phyloP scores from a whole-genome alignment of 2,113 vertebrate species.

The Lophochroa leadbeateri region DNA sequence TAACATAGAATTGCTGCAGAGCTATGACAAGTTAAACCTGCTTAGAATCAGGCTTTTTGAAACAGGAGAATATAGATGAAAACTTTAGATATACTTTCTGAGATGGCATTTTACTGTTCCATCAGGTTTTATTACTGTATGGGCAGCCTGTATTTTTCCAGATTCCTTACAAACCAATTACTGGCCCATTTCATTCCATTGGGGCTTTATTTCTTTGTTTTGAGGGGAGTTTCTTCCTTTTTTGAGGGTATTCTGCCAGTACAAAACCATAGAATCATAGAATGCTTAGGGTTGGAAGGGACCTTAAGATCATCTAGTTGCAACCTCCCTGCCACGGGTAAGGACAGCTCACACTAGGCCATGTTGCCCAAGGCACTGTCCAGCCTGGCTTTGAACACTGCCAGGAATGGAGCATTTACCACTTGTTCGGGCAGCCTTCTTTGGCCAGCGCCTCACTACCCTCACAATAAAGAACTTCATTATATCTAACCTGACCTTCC shows the following conservation, averaged over 20 bases:
- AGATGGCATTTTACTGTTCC: neutral
- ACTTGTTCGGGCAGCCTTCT: neutral
- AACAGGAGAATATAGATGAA: neutral
- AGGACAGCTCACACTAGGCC: no score
- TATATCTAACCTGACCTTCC: no score
- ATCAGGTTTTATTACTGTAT: neutral
- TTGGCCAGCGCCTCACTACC: no score
- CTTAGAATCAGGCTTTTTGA: neutral
- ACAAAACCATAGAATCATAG: neutral
- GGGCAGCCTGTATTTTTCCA: neutral
- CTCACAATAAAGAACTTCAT: no score
- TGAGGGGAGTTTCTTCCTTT: neutral
- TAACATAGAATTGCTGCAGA: neutral
- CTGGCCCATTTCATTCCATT: neutral
- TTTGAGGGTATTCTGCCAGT: neutral
- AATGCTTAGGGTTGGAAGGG: no score
- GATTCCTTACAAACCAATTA: neutral
- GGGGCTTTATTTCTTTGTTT: neutral
- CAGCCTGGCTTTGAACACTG: neutral
- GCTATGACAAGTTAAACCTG: neutral
- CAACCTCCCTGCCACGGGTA: no score
- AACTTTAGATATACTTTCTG: neutral
- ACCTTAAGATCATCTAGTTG: no score
- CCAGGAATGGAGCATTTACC: neutral
- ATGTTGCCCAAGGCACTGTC: no score